Percentiles rank a stretch among this genome's conserved stretches.
These are phyloP conservation scores for Belonocnema kinseyi DNA, from an alignment of 1,140 invertebrate genomes.

Conservation along the genomic window DNA sequence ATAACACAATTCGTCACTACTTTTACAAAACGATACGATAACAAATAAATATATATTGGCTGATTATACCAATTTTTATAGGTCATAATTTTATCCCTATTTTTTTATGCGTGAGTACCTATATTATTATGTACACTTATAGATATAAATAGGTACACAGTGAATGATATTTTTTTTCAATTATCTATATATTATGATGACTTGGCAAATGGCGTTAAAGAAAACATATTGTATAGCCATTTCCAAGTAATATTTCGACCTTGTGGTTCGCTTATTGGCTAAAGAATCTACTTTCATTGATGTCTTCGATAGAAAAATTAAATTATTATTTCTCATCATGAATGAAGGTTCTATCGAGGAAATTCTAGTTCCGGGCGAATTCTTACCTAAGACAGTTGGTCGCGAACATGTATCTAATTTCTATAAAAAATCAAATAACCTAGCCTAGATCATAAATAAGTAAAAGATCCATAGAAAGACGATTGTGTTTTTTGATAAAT, in stretches of 20 bases:
- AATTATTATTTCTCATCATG: neutral
- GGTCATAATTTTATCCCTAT: too few species aligned
- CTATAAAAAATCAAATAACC: neutral
- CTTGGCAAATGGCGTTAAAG: conserved; percentile 7
- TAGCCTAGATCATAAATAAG: neutral
- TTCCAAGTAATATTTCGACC: neutral
- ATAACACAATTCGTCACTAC: neutral
- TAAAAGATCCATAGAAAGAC: neutral
- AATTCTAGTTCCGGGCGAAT: neutral
- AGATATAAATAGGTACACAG: neutral
- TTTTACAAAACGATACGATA: conserved; percentile 10
- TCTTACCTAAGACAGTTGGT: neutral
- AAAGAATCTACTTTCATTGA: too few species aligned
- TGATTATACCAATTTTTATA: too few species aligned
- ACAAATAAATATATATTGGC: conserved; percentile 17
- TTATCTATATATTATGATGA: neutral
- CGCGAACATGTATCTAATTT: neutral
- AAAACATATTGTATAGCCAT: conserved; percentile 4
- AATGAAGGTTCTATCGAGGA: neutral
- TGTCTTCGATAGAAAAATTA: too few species aligned
- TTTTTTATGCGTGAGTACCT: too few species aligned
- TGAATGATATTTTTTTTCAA: neutral
- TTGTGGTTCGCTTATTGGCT: too few species aligned
- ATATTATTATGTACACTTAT: too few species aligned
- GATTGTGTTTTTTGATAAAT: neutral